Evolutionary conservation across 2,113 vertebrate genomes (phyloP).

Genomic region (Narcine bancroftii): DNA sequence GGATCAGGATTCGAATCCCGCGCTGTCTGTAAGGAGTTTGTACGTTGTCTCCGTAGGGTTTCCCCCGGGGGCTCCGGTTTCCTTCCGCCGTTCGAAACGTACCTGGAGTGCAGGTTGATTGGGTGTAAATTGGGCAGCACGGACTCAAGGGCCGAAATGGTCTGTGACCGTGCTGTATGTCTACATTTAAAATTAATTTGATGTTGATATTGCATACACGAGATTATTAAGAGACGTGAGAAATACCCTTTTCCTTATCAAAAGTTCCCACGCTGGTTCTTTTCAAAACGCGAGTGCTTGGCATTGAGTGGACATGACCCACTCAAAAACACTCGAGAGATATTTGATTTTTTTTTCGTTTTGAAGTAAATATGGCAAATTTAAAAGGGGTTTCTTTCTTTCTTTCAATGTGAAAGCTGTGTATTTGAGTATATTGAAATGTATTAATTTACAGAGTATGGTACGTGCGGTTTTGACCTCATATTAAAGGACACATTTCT

Average conservation of each 20-base stretch:
- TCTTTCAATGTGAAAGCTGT: not conserved
- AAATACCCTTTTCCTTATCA: constrained; percentile 48
- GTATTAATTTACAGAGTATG: not conserved
- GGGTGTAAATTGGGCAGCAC: no score
- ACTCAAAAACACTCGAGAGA: constrained; percentile 56
- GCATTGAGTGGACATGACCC: constrained; percentile 54
- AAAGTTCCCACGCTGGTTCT: constrained; percentile 47
- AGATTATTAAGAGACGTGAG: constrained; percentile 39
- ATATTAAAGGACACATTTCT: not conserved
- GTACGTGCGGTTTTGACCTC: not conserved
- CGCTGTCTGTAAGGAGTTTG: no score
- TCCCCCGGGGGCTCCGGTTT: no score
- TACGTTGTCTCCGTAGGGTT: no score
- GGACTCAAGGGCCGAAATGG: no score
- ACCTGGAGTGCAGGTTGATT: no score
- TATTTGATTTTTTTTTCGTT: no score
- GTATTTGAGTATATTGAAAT: not conserved
- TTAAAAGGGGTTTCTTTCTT: not conserved
- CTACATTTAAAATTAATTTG: not conserved
- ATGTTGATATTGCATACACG: no score
- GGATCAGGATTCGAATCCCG: no score
- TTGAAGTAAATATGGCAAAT: not conserved
- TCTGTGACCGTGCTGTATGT: no score
- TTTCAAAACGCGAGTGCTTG: constrained; percentile 49
- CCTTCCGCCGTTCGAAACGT: no score